Percentiles rank a stretch among this genome's conserved stretches.
Conservation (phyloP, 2,797 vertebrate genomes). For the Semotilus atromaculatus region DNA sequence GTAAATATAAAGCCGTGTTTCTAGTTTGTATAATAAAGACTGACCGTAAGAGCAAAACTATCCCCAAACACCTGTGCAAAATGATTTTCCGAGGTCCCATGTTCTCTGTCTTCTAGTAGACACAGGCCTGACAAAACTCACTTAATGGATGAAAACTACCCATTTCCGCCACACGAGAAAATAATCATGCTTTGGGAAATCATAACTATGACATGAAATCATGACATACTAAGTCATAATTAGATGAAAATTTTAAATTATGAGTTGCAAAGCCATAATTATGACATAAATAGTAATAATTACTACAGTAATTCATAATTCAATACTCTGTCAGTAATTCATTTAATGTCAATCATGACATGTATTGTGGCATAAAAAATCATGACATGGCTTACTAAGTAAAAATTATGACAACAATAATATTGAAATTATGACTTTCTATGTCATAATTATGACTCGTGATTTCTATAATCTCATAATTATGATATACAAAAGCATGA, state of each 20-base stretch:
- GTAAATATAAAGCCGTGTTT: not conserved
- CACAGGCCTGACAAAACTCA: conserved; percentile 3
- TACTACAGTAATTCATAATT: not conserved
- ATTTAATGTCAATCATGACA: not conserved
- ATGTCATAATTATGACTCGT: not conserved
- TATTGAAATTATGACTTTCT: not conserved
- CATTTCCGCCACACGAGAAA: not conserved
- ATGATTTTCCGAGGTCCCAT: not conserved
- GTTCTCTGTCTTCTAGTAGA: not conserved
- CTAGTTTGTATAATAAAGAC: not conserved
- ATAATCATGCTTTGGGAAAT: not conserved
- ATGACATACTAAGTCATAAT: not conserved
- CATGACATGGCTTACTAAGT: not conserved
- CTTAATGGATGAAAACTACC: not conserved
- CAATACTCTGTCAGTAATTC: too few species aligned
- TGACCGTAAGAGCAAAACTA: not conserved
- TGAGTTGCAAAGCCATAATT: not conserved
- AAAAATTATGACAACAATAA: not conserved
- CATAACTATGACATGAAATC: not conserved
- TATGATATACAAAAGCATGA: not conserved
- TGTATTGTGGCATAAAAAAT: not conserved
- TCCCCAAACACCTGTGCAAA: not conserved
- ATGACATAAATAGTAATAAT: not conserved
- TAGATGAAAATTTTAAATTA: not conserved
- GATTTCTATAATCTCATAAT: not conserved